Evolutionary conservation across 2,888 invertebrate genomes (phyloP).

Genomic region (Orthosia cruda): DNA sequence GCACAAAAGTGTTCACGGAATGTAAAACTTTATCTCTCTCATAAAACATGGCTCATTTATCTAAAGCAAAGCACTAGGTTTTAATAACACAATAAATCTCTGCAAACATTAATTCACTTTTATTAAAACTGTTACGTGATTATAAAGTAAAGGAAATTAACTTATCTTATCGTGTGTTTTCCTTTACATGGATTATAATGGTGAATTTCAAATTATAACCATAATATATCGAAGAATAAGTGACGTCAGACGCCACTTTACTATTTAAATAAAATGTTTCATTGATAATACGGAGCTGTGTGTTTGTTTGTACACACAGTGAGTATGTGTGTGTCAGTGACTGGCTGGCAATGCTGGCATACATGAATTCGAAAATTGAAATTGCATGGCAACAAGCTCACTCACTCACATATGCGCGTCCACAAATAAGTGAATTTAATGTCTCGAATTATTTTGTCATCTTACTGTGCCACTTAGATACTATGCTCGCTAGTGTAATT

Average conservation of each 20-base stretch:
- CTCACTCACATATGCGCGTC: slow-evolving; percentile 15
- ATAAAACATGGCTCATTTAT: slow-evolving; percentile 47
- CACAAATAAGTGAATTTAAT: slow-evolving; percentile 18
- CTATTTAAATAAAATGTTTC: slow-evolving; percentile 24
- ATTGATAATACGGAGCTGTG: slow-evolving; percentile 33
- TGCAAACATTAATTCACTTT: slow-evolving; percentile 25
- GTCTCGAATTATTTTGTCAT: slow-evolving; percentile 33
- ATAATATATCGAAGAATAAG: neutral
- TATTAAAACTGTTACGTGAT: slow-evolving; percentile 27
- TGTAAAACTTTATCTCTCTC: slow-evolving; percentile 40
- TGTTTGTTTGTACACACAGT: slow-evolving; percentile 20
- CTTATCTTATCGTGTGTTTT: slow-evolving; percentile 33
- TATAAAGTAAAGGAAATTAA: slow-evolving; percentile 19
- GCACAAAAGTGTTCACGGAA: slow-evolving; percentile 23
- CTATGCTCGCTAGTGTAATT: slow-evolving; percentile 33
- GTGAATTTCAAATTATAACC: slow-evolving; percentile 11
- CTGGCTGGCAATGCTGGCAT: slow-evolving; percentile 6
- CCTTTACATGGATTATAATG: neutral
- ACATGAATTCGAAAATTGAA: slow-evolving; percentile 21
- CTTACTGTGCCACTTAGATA: slow-evolving; percentile 9
- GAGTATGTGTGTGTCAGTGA: slow-evolving; percentile 24
- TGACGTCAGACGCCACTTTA: slow-evolving; percentile 6
- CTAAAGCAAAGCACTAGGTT: slow-evolving; percentile 33
- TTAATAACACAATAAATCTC: slow-evolving; percentile 43
- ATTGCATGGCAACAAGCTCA: slow-evolving; percentile 24